Base-by-base conservation (phyloP, 2,797 vertebrate genomes). In the Platyrinchus mystaceus region DNA sequence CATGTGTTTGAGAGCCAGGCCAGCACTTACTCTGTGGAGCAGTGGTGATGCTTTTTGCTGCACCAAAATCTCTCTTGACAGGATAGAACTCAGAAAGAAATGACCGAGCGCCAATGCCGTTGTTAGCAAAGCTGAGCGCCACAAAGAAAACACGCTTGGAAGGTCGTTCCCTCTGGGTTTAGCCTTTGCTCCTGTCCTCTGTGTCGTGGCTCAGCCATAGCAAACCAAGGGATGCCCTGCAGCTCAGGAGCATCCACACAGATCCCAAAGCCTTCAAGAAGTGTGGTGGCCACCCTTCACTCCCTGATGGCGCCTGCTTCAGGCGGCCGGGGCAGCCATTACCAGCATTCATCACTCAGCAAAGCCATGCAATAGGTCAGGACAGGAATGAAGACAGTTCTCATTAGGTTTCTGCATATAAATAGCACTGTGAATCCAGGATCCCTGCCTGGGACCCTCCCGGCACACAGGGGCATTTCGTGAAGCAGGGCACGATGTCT, bases 401-500 rank as follows among this genome's bases (percentile, higher is more conserved):
- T 94, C 88, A 44, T 47, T 82, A 12, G 46, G 83, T 90, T 91
- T 75, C 85, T 79, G 84, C 26, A 0, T 18, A 59, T 47, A 78
- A 84, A 78, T 70, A 93, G 89, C 92, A 90, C 81, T 92, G 92
- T 87, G 91, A 93, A 93, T 87, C 83, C 16, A 46, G 66, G 63
- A 18, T 62, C 68, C 15, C 84, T 44, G 71, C 82, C 19, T 2
- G 1, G 44, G 59, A 59, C 13, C 73, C 37, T 41, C 63, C 44
- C 6, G 2, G 62, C 49, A 7, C 1, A 20, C 53, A 3, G 14
- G 47, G 37, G 27, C 1, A 2, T 53, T 85, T 56, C 1, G 8
- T 52, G 62, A 74, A 62, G 90, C 52, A 8, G 64, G 85, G 75
- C 83, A 12, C 3, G 2, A 15, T 2, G 43, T 12, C 79, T 69